Evolutionary conservation across 2,888 invertebrate genomes (phyloP).

Genomic region (Drosophila subquinaria): DNA sequence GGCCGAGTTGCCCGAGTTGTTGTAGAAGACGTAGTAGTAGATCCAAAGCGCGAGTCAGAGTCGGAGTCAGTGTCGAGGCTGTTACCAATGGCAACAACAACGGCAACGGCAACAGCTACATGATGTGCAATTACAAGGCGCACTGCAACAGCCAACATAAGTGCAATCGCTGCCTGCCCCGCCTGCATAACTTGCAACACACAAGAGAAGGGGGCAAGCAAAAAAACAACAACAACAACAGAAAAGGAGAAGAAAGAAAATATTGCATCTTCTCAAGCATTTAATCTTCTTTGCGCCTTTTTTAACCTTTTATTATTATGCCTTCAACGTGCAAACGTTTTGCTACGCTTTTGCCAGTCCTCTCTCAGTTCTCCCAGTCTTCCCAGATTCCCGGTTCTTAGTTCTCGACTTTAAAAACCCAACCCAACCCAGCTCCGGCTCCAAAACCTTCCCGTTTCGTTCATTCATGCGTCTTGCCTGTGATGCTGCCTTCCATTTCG

Average conservation of each 20-base stretch:
- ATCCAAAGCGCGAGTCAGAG: constrained; percentile 22
- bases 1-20: constrained; percentile 30
- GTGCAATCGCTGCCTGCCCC: constrained; percentile 78
- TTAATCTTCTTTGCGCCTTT: constrained; percentile 83
- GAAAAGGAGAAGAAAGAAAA: constrained; percentile 63
- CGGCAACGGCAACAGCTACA: constrained; percentile 65
- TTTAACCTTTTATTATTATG: constrained; percentile 82
- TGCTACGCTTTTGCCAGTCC: constrained; percentile 73
- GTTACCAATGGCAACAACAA: constrained; percentile 64
- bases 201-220: constrained; percentile 9
- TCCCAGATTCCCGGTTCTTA: constrained; percentile 2
- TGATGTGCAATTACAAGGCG: constrained; percentile 66
- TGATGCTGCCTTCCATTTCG: constrained; percentile 71
- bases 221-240: constrained; percentile 24
- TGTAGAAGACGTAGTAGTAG: constrained; percentile 18
- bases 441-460: constrained; percentile 21
- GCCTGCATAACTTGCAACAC: constrained; percentile 59
- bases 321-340: constrained; percentile 82
- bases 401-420: background rate
- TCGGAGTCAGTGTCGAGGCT: constrained; percentile 47
- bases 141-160: constrained; percentile 63
- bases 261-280: constrained; percentile 82
- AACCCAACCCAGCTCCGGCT: constrained; percentile 3
- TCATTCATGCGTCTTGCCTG: constrained; percentile 49
- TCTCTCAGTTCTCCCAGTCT: background rate